phyloP scores from a whole-genome alignment of 1,140 invertebrate genomes.

The Procambarus virginalis region DNA sequence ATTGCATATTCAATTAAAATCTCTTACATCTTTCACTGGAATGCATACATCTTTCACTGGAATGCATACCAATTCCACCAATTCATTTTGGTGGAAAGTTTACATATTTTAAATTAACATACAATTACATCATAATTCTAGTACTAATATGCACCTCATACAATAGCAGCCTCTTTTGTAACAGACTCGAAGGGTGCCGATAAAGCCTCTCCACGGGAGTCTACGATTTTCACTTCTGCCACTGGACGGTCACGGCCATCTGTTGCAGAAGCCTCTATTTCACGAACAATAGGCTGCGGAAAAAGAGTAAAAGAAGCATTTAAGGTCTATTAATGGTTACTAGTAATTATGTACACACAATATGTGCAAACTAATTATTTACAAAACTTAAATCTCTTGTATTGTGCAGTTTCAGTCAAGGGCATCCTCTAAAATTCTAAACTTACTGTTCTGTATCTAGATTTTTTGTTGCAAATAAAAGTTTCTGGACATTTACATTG shows the following conservation, averaged over 20 bases:
- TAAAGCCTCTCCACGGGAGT: not conserved
- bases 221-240: slow-evolving; percentile 7
- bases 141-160: not conserved
- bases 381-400: too few species aligned
- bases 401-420: too few species aligned
- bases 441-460: too few species aligned
- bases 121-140: not conserved
- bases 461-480: too few species aligned
- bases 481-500: too few species aligned
- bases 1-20: not conserved
- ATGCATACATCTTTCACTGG: not conserved
- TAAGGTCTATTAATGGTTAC: too few species aligned
- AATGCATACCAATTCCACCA: not conserved
- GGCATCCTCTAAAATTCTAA: too few species aligned
- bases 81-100: not conserved
- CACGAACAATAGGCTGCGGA: not conserved
- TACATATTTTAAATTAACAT: not conserved
- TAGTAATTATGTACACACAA: too few species aligned
- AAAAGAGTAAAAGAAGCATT: too few species aligned
- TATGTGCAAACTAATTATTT: too few species aligned
- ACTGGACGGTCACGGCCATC: not conserved
- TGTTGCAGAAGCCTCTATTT: not conserved
- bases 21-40: not conserved
- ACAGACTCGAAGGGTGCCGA: not conserved
- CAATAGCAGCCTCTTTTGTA: not conserved